Evolutionary conservation across 2,888 invertebrate species (phyloP), one percentile per base, ranked within the genome.

Genomic region (Phorcus lineatus): DNA sequence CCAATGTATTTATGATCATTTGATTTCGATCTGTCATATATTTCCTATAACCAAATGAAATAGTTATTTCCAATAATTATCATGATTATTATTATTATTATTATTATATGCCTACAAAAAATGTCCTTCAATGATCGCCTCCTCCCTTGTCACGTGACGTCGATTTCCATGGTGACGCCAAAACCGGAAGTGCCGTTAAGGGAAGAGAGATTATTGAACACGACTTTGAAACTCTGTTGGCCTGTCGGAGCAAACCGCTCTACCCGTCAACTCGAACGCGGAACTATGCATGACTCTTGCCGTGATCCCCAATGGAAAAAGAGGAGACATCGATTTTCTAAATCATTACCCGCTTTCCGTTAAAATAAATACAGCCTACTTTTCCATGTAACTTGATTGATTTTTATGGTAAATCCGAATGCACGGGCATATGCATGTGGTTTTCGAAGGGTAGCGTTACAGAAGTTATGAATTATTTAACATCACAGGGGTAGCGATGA

Each of bases 361-460:
- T 24, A 62, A 62, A 62, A 62, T 62, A 62, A 62, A 62, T 28
- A 62, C 24, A n/a, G 62, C 28, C 28, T 62, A 62, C 62, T 62
- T 62, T 57, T 28, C 62, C 22, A 62, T 62, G 62, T 62, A 62
- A 62, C 62, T 22, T 24, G 13, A 28, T 62, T 62, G 62, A 62
- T 62, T 22, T 36, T 47, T 13, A 47, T 47, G 47, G 47, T 47
- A 47, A 47, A 47, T 47, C 13, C 47, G 47, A 47, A 47, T 47
- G 47, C 47, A 47, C 47, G 47, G 47, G 13, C 47, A 47, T 47
- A 47, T 47, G 47, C 47, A 47, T 47, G 47, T 47, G 13, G 13
- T 47, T 47, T 47, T 47, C 47, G 47, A 47, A 47, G 47, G 47
- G 13, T 47, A 47, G 47, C 11, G 11, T 47, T 47, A 47, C 47